A percentile compares a stretch with the other conserved stretches of the same genome.
Conservation (phyloP, 2,888 invertebrate genomes). For the Drosophila testacea region DNA sequence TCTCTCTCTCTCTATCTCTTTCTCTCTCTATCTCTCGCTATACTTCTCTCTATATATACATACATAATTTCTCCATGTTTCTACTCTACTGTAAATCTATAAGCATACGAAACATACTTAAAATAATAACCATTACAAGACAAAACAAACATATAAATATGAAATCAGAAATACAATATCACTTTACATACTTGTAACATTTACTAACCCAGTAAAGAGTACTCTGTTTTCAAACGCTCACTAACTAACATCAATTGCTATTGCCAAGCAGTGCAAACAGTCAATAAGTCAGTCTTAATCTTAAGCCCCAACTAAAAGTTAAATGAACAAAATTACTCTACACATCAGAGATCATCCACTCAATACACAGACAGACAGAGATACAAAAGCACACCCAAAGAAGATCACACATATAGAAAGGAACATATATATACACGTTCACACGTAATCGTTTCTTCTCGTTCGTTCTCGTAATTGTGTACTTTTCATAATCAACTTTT, state of each 20-base stretch:
- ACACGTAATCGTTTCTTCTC: constrained; percentile 61
- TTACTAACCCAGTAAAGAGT: constrained; percentile 38
- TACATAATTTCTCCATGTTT: constrained; percentile 51
- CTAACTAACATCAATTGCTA: constrained; percentile 46
- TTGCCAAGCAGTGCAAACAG: constrained; percentile 40
- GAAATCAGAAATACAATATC: constrained; percentile 33
- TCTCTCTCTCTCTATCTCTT: constrained; percentile 55
- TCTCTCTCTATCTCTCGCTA: constrained; percentile 50
- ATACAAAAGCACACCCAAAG: background rate
- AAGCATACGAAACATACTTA: constrained; percentile 55
- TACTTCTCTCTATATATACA: constrained; percentile 50
- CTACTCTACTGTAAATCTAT: constrained; percentile 54
- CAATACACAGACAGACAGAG: constrained; percentile 32
- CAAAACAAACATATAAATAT: constrained; percentile 20
- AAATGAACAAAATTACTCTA: constrained; percentile 16
- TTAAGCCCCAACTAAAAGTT: constrained; percentile 21
- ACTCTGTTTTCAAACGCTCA: constrained; percentile 21
- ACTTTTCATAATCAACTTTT: constrained; percentile 69
- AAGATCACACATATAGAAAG: constrained; percentile 8
- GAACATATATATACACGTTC: constrained; percentile 23
- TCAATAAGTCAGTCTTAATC: constrained; percentile 17
- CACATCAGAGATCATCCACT: constrained; percentile 25
- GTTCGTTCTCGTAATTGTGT: constrained; percentile 77
- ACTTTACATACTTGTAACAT: constrained; percentile 31
- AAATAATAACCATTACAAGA: constrained; percentile 15